Evolutionary conservation across 2,888 invertebrate species (phyloP).

Genomic region (Gisinianus flammeolus): DNA sequence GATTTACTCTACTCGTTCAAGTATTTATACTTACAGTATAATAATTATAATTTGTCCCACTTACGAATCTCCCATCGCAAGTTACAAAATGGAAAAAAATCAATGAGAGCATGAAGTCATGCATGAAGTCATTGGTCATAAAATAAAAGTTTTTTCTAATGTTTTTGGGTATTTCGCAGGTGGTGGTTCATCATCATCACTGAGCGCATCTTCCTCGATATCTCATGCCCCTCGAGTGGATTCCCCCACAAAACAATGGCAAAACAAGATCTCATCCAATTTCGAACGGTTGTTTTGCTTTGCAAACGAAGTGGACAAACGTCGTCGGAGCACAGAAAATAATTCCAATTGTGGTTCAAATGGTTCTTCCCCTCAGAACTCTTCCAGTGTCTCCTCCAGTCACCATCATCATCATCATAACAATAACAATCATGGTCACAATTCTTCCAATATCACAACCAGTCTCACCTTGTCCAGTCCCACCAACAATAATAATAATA

Average conservation of each 20-base stretch:
- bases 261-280: constrained; percentile 88
- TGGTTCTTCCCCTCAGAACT: constrained; percentile 47
- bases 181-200: no score
- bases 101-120: no score
- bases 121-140: no score
- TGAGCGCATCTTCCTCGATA: no score
- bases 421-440: not conserved
- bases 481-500: not conserved
- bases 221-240: constrained; percentile 31
- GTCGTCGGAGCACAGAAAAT: constrained; percentile 79
- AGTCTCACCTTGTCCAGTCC: not conserved
- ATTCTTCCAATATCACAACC: not conserved
- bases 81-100: no score
- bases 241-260: constrained; percentile 71
- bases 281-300: constrained; percentile 93
- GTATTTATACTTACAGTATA: no score
- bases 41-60: no score
- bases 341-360: constrained; percentile 60
- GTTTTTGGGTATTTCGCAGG: no score
- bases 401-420: not conserved
- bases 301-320: constrained; percentile 87
- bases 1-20: no score
- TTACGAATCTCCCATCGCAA: no score
- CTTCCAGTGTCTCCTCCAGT: not conserved
- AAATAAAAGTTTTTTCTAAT: no score